These are phyloP conservation scores for Lasioglossum vierecki DNA, from an alignment of 2,888 invertebrate species.

Conservation along the genomic window DNA sequence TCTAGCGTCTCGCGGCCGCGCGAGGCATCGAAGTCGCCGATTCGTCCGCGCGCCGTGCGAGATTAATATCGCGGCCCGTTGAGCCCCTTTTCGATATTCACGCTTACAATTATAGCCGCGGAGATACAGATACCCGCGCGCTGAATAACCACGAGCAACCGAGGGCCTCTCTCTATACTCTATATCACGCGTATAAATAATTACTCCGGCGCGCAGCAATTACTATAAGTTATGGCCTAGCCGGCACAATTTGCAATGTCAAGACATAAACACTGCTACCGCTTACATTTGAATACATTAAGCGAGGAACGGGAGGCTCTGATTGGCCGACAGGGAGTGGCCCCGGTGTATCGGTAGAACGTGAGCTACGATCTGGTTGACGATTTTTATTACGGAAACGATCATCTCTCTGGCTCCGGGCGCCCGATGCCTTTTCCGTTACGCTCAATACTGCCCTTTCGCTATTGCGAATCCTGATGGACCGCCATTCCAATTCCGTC, in stretches of 20 bases:
- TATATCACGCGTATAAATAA: slow-evolving; percentile 83
- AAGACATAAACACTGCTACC: slow-evolving; percentile 84
- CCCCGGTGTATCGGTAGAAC: slow-evolving; percentile 75
- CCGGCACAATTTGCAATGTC: slow-evolving; percentile 84
- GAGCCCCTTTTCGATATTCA: slow-evolving; percentile 61
- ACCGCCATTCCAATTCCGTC: slow-evolving; percentile 61
- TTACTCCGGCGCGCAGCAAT: slow-evolving; percentile 83
- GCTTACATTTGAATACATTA: slow-evolving; percentile 84
- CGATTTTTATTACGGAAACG: slow-evolving; percentile 82
- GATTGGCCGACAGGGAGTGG: slow-evolving; percentile 79
- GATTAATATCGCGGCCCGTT: slow-evolving; percentile 63
- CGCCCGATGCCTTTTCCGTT: slow-evolving; percentile 50
- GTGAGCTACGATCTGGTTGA: slow-evolving; percentile 83
- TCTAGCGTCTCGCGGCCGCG: slow-evolving; percentile 28
- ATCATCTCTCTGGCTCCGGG: slow-evolving; percentile 68
- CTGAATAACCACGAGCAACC: slow-evolving; percentile 45
- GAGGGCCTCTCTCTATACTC: slow-evolving; percentile 70
- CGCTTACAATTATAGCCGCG: slow-evolving; percentile 45
- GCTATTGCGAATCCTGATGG: slow-evolving; percentile 49
- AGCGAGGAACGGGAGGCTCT: slow-evolving; percentile 74
- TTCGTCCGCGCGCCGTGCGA: slow-evolving; percentile 60
- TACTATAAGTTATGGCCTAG: slow-evolving; percentile 84
- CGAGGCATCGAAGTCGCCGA: slow-evolving; percentile 74
- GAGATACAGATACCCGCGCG: slow-evolving; percentile 44
- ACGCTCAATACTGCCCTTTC: slow-evolving; percentile 27